Base-by-base conservation (phyloP, 2,888 invertebrate species). In the Netelia virgata region DNA sequence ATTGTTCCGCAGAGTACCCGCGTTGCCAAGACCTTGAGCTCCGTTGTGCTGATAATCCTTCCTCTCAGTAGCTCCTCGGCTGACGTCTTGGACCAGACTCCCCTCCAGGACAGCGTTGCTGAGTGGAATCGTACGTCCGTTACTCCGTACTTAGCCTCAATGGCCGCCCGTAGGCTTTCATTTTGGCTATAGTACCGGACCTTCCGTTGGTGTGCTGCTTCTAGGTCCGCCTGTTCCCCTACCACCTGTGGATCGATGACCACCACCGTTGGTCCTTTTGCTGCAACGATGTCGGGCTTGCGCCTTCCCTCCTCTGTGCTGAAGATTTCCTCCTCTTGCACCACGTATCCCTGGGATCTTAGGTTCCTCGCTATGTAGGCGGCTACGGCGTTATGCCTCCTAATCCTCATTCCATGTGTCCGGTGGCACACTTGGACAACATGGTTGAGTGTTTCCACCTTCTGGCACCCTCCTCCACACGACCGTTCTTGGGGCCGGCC, bases 161-260 rank as follows among this genome's bases (percentile, higher is more conserved):
- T 53, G 0, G 14, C 9, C 0, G n/a, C 14, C 3, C 28, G 9
- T 20, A 69, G 2, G 11, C 18, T 23, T 9, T 18, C 5, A 11
- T 59, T 55, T 1, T 41, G 23, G 1, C 81, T 86, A 87, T 91
- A 91, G 43, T 91, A 89, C 2, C 23, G 73, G 83, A 87, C 83
- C 70, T 92, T 92, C 16, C 59, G 76, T 1, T 83, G 73, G 18
- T 91, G 90, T 2, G 86, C 77, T 0, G 83, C 86, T 3, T 90
- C 89, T 0, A 91, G 88, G 0, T 86, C 72, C 0, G 80, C 83
- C 76, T 88, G 88, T 47, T 89, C 91, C 70, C 90, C 89, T 72
- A 92, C 91, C 8, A 92, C 87, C 86, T 93, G 91, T 0, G 89
- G 90, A 63, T 92, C 91, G 8, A 92, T 75, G 0, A 93, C 87